These are phyloP conservation scores for Prosopocoilus inquinatus DNA, from an alignment of 2,888 invertebrate genomes.

Conservation along the genomic window DNA sequence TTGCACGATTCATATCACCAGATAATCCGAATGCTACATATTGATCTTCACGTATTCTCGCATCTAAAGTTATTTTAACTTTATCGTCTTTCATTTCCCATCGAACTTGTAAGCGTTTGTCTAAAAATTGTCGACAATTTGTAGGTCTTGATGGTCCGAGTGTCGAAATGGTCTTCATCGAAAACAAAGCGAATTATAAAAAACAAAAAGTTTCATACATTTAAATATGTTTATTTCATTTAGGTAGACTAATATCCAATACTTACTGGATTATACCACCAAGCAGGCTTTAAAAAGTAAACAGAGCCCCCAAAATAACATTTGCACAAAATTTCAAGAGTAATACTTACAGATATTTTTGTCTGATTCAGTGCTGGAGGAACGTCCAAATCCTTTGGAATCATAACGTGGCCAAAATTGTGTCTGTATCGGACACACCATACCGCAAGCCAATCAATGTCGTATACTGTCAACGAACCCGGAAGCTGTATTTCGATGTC, in stretches of 20 bases:
- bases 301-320: background rate
- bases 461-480: conserved; percentile 79
- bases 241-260: conserved; percentile 32
- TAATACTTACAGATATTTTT: conserved; percentile 75
- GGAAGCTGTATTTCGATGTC: conserved; percentile 90
- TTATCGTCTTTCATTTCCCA: conserved; percentile 80
- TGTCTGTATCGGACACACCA: conserved; percentile 90
- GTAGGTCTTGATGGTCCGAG: conserved; percentile 60
- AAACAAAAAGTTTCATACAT: conserved; percentile 19
- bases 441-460: conserved; percentile 88
- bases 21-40: conserved; percentile 88
- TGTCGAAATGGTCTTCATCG: conserved; percentile 75
- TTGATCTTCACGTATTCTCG: conserved; percentile 76
- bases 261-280: conserved; percentile 94
- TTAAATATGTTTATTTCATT: background rate
- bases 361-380: conserved; percentile 89
- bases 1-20: conserved; percentile 69
- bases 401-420: conserved; percentile 86
- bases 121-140: conserved; percentile 83
- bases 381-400: conserved; percentile 85
- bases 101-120: conserved; percentile 79
- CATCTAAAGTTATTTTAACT: conserved; percentile 76
- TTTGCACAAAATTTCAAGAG: background rate
- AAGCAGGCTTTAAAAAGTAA: conserved; percentile 67
- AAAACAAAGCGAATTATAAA: conserved; percentile 29